Evolutionary conservation across 2,888 invertebrate species (phyloP).

Genomic region (Heteropelma amictum): DNA sequence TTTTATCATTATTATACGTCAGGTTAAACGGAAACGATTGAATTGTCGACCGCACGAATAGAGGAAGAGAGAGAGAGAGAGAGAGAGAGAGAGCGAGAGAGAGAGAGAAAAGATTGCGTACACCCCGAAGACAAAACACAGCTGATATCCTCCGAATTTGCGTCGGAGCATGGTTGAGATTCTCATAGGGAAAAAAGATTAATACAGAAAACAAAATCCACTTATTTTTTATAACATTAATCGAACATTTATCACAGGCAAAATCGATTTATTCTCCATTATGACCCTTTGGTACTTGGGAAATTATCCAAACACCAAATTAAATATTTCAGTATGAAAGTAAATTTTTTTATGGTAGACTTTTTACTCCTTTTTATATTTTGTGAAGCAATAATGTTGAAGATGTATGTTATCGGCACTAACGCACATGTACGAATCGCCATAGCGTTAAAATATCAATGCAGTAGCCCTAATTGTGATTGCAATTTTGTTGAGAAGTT

Average conservation of each 20-base stretch:
- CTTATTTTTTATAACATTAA: background rate
- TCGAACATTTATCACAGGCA: background rate
- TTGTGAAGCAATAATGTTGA: background rate
- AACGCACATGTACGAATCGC: constrained; percentile 23
- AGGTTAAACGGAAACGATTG: too few relatives aligned
- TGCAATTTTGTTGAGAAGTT: too few relatives aligned
- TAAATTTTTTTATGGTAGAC: background rate
- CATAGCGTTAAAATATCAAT: constrained; percentile 1
- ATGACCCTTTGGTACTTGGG: background rate
- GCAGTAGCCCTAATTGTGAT: constrained; percentile 3
- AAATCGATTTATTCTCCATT: background rate
- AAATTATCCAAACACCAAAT: background rate
- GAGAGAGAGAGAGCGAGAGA: constrained; percentile 61
- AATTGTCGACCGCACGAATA: too few relatives aligned
- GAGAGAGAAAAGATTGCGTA: constrained; percentile 57
- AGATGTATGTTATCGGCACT: background rate
- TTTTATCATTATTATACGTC: too few relatives aligned
- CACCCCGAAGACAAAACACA: constrained; percentile 25
- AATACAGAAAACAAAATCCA: background rate
- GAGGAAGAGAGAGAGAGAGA: constrained; percentile 66
- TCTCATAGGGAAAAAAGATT: constrained; percentile 13
- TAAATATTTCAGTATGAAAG: background rate
- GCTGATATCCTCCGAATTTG: constrained; percentile 39
- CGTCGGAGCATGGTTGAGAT: constrained; percentile 36
- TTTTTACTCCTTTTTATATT: background rate